phyloP scores from a whole-genome alignment of 2,888 invertebrate genomes.

The Lydus trimaculatus region DNA sequence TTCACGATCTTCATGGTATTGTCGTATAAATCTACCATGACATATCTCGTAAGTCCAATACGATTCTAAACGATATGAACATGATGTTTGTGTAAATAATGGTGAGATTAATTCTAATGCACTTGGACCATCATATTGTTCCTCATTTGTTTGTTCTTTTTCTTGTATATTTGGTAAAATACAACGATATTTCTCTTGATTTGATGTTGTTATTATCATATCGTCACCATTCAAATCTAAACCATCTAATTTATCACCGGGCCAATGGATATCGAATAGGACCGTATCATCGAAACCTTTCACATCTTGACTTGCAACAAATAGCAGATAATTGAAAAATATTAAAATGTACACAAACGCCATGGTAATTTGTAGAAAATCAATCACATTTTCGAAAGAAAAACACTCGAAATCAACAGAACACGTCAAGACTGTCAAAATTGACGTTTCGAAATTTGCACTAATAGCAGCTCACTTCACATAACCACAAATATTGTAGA shows the following conservation, averaged over 20 bases:
- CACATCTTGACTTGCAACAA: conserved; percentile 63
- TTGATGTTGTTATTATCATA: conserved; percentile 74
- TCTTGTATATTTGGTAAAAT: conserved; percentile 73
- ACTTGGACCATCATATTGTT: conserved; percentile 74
- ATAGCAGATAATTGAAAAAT: not conserved
- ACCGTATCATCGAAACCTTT: conserved; percentile 85
- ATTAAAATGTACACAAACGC: not conserved
- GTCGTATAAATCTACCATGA: conserved; percentile 88
- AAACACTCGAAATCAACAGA: not conserved
- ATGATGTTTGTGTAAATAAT: conserved; percentile 78
- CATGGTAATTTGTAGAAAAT: not conserved
- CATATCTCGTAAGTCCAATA: conserved; percentile 97
- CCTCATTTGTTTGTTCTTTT: conserved; percentile 65
- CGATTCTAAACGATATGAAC: conserved; percentile 85
- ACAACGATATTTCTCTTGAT: conserved; percentile 86
- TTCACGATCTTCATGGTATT: conserved; percentile 96
- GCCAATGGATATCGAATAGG: conserved; percentile 82
- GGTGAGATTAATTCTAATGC: conserved; percentile 80
- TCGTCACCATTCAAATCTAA: conserved; percentile 63
- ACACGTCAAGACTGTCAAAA: not conserved
- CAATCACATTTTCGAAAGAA: not conserved
- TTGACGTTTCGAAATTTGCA: not conserved
- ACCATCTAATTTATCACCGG: conserved; percentile 63
- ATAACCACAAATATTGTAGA: not conserved
- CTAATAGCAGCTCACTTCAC: not conserved